Evolutionary conservation across 1,140 invertebrate genomes (phyloP), one percentile per base, ranked within the genome.

Genomic region (Papilio polyxenes): DNA sequence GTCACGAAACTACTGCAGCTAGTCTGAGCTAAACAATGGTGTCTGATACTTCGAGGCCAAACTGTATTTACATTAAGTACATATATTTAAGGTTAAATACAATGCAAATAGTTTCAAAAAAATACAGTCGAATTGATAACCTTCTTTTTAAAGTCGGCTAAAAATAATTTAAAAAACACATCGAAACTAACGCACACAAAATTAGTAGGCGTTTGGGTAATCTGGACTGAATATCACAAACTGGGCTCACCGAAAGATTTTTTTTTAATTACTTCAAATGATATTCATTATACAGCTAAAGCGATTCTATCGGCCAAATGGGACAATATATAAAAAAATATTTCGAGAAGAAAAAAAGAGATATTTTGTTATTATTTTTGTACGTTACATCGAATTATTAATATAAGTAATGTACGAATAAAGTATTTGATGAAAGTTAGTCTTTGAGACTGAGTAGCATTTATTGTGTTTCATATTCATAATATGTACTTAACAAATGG

Each of bases 401-500:
- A n/a, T n/a, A n/a, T 75, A 75, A 40, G 72, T 48, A 75, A 48
- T 48, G 23, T 48, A n/a, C 1, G 44, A 49, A 72, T 10, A 72
- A 72, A 75, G 48, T 75, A 75, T 49, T 48, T 23, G 17, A 48
- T 75, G 40, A 49, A 75, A 48, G 48, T 49, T 31, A 20, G 75
- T 56, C 23, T 51, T 75, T 53, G 13, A 77, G 75, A 20, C 75
- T 77, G 75, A 77, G 13, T 56, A 77, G 75, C 75, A 77, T 77
- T 77, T 77, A 37, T 31, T 72, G 65, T 72, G 65, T 72, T 72
- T 72, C 31, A 37, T 0, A 31, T 31, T 31, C 3, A 76, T n/a
- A 49, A 56, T 53, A 53, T 75, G 80, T 81, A 81, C 80, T 81
- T 81, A 81, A 72, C 15, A 7, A 49, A 62, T 17, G 40, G 56